Evolutionary conservation across 2,888 invertebrate genomes (phyloP), one percentile per base, ranked within the genome.

Genomic region (Nasonia oneida): DNA sequence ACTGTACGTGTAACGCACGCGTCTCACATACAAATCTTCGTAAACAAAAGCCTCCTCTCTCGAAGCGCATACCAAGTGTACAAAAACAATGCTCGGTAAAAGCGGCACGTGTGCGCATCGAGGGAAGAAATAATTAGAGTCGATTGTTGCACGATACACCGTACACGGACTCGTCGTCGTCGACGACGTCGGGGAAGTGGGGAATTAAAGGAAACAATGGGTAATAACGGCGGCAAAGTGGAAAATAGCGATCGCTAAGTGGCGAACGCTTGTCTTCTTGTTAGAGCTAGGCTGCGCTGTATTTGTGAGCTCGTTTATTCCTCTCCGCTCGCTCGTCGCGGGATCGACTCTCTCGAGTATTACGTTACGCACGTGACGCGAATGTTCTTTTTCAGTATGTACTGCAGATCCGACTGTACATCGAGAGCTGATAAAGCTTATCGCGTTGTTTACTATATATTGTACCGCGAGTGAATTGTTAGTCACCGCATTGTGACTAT

Each of bases 171-270:
- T 29, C 64, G 64, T 12, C 64, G 10, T 12, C 29, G 64, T 29
- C 64, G 64, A 29, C n/a, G 12, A 14, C 29, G 70, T 15, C 70
- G 33, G 33, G 42, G 23, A 37, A 73, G 67, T 67, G 47, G 73
- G 8, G 73, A 73, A 73, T 73, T 73, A 73, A 73, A 42, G 73
- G 77, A 77, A 61, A 77, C 61, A 77, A 77, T 61, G 77, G 77
- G 33, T 61, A 77, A 77, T 77, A 57, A 61, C 73, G 14, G 61
- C 77, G n/a, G 61, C 77, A 77, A 77, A 77, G 77, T 77, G 77
- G 77, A 77, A 80, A 80, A 80, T 80, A 70, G 80, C 80, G 71
- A 57, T n/a, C n/a, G 53, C 23, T 71, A 61, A 61, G 61, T 75
- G 29, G 67, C 29, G 47, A 47, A 47, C 64, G 78, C 78, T 79